phyloP scores from a whole-genome alignment of 2,888 invertebrate genomes.

The Cephus runcator region DNA sequence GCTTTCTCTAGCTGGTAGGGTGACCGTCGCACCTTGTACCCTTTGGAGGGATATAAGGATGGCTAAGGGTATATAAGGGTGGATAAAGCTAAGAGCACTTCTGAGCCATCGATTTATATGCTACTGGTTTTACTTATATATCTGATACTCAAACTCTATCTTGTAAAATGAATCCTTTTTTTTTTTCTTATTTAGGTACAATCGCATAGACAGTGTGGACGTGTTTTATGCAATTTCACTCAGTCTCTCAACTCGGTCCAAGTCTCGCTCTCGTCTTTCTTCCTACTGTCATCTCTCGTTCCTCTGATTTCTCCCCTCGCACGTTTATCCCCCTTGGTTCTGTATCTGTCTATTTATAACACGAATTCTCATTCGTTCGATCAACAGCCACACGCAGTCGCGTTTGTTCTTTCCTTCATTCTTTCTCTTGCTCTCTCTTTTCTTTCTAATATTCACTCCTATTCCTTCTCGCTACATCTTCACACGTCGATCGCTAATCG shows the following conservation, averaged over 20 bases:
- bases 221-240: too few relatives aligned
- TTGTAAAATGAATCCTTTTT: background rate
- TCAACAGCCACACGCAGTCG: too few relatives aligned
- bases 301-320: background rate
- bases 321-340: background rate
- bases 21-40: background rate
- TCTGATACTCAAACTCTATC: background rate
- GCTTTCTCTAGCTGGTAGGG: background rate
- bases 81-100: background rate
- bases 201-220: background rate
- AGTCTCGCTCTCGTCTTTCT: too few relatives aligned
- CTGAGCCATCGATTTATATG: background rate
- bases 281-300: too few relatives aligned
- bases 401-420: background rate
- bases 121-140: background rate
- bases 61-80: background rate
- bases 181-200: background rate
- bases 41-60: background rate
- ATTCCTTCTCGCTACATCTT: too few relatives aligned
- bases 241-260: too few relatives aligned
- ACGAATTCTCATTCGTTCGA: too few relatives aligned
- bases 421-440: conserved; percentile 6
- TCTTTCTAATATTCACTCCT: too few relatives aligned
- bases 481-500: too few relatives aligned
- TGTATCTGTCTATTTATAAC: background rate